Evolutionary conservation across 2,797 vertebrate genomes (phyloP), one percentile per base, ranked within the genome.

Genomic region (Syngnathus rostellatus): DNA sequence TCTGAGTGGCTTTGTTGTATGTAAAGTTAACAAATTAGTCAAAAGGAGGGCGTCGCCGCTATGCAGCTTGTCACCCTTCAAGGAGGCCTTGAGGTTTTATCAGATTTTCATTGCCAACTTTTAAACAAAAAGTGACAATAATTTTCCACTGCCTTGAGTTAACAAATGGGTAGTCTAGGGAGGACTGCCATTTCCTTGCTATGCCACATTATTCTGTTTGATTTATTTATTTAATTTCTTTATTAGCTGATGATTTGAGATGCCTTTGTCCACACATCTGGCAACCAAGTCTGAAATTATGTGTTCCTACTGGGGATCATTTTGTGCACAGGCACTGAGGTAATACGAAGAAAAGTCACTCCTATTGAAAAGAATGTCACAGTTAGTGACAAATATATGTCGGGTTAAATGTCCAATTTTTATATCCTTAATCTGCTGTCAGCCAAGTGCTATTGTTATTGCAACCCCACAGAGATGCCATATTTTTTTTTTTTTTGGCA

Each of bases 201-300:
- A 14, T 37, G 23, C 8, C 25, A 37, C 25, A 1, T 16, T 37
- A 23, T 54, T 23, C n/a, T 6, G 31, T 39, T 11, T 21, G 50
- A 53, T 53, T 21, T 53, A 21, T 50, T 9, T n/a, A 23, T 62
- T 12, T 39, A 39, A 31, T 31, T 31, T 67, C 75, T 80, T 78
- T 75, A 80, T 64, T 43, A 74, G 61, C 63, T 70, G 74, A 68
- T 79, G 79, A 85, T 74, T 71, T 74, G 40, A 72, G 60, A 74
- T 70, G 65, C 68, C 68, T 82, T 81, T 78, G 74, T 81, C 62
- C 64, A 63, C 50, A 83, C 65, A 76, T 81, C 81, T 80, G 73
- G 80, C 75, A 72, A 1, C 31, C 1, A 3, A 2, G 43, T 59
- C 57, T 63, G 31, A 41, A 7, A 51, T 65, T 77, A 67, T 76